A percentile compares a stretch with the other conserved stretches of the same genome.
phyloP scores from a whole-genome alignment of 1,140 invertebrate species.

The Latrodectus geometricus region DNA sequence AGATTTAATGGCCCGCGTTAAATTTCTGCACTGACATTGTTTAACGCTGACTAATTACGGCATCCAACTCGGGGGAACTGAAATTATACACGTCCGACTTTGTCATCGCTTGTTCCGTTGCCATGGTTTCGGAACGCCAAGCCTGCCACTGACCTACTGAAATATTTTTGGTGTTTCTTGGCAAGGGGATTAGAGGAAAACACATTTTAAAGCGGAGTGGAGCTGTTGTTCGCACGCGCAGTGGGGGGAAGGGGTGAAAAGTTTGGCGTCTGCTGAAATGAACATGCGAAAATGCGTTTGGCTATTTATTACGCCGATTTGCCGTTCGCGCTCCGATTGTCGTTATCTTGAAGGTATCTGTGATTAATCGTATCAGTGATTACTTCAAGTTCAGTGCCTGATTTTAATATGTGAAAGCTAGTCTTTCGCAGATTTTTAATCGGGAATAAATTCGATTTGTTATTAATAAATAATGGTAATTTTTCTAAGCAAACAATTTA shows the following conservation, averaged over 20 bases:
- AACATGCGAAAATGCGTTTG: no score
- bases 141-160: background rate
- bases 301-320: no score
- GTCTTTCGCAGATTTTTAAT: no score
- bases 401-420: no score
- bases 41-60: constrained; percentile 51
- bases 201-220: background rate
- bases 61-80: background rate
- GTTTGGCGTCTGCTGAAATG: background rate
- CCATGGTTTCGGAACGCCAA: background rate
- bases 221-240: background rate
- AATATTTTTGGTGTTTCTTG: background rate
- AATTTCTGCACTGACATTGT: constrained; percentile 38
- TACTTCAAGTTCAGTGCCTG: no score
- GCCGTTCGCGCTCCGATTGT: no score
- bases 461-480: no score
- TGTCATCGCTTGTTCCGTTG: constrained; percentile 29
- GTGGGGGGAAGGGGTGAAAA: background rate
- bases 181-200: background rate
- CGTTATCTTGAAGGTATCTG: no score
- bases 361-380: no score
- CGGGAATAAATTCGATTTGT: no score
- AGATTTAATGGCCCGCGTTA: constrained; percentile 39
- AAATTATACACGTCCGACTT: background rate
- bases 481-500: no score